A percentile compares a stretch with the other conserved stretches of the same genome.
Conservation (phyloP, 2,113 vertebrate genomes). For the Peromyscus californicus region DNA sequence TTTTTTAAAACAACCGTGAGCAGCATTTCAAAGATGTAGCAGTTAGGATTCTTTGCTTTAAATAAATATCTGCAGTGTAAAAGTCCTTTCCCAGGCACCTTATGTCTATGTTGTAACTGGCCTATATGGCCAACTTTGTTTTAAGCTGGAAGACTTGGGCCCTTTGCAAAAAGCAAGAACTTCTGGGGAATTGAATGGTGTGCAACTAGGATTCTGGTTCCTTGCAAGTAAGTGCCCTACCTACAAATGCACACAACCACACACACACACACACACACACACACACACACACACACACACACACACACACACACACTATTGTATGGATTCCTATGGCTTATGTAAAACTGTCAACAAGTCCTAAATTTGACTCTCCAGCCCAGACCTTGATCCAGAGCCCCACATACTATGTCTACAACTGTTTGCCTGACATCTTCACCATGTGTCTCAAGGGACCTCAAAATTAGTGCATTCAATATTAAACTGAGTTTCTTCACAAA, state of each 20-base stretch:
- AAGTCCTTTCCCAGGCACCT: not conserved
- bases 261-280: not conserved
- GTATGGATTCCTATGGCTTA: not conserved
- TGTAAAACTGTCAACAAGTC: conserved; percentile 19
- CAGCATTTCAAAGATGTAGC: not conserved
- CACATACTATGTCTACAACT: not conserved
- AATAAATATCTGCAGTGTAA: not conserved
- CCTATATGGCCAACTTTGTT: not conserved
- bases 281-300: not conserved
- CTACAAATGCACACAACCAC: not conserved
- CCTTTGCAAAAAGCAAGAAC: not conserved
- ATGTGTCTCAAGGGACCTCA: not conserved
- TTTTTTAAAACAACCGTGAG: not conserved
- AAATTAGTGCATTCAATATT: not conserved
- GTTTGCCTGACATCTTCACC: not conserved
- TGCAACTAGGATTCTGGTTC: not conserved
- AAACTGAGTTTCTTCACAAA: conserved; percentile 36
- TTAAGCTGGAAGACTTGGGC: not conserved
- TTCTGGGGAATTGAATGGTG: not conserved
- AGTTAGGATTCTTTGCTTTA: not conserved
- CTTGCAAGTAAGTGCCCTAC: not conserved
- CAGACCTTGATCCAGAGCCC: not conserved
- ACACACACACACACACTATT: not conserved
- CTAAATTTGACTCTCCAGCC: conserved; percentile 22
- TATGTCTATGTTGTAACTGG: not conserved